Evolutionary conservation across 2,888 invertebrate genomes (phyloP).

Genomic region (Lottia scabra): DNA sequence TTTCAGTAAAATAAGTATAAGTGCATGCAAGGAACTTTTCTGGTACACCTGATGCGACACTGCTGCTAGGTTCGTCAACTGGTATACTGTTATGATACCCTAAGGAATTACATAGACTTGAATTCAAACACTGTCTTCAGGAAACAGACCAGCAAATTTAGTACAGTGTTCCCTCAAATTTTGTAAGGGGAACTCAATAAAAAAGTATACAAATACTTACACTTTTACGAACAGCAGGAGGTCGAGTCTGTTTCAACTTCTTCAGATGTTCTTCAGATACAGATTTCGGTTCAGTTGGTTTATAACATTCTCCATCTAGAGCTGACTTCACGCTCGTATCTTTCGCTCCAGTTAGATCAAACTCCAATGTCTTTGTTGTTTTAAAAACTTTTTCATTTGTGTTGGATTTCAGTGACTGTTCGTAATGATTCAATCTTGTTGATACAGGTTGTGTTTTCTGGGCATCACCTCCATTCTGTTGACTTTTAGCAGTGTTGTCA

Average conservation of each 20-base stretch:
- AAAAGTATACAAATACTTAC: neutral
- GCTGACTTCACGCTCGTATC: neutral
- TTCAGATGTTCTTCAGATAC: neutral
- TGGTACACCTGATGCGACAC: no score
- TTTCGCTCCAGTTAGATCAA: slow-evolving; percentile 34
- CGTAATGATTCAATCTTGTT: neutral
- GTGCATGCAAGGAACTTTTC: no score
- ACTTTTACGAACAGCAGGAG: neutral
- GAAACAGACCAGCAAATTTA: no score
- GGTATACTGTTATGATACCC: no score
- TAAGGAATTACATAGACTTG: no score
- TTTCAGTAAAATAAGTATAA: no score
- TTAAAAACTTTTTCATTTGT: slow-evolving; percentile 22
- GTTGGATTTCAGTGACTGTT: neutral
- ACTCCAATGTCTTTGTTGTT: slow-evolving; percentile 46
- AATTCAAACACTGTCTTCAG: no score
- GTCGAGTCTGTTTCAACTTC: neutral
- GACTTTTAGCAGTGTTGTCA: neutral
- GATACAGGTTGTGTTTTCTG: neutral
- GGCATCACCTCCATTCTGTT: no score
- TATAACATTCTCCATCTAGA: neutral
- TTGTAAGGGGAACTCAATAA: no score
- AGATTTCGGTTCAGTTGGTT: neutral
- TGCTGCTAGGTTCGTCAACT: no score
- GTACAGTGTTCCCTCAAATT: no score